Base-by-base conservation (phyloP, 2,888 invertebrate genomes). In the Frankliniella fusca region DNA sequence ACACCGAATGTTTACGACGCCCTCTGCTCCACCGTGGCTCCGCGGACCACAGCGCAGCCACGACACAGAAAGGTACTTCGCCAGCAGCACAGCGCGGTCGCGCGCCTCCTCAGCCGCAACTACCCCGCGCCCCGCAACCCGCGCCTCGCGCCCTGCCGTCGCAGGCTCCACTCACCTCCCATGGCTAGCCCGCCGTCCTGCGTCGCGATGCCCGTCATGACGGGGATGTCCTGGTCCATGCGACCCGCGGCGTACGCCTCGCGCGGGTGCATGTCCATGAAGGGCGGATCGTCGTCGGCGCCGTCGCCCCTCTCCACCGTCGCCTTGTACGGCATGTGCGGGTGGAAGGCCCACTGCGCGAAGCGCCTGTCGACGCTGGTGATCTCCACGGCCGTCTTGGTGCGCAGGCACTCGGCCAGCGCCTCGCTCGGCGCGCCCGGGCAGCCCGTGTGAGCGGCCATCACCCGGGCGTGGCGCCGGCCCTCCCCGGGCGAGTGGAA, bases 211-310 rank as follows among this genome's bases (percentile, higher is more conserved):
- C 70, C 70, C 70, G 70, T 76, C 27, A 76, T 23, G 70, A 76
- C n/a, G 27, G 70, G 70, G 23, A 76, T 27, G 23, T 76, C 27
- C 27, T 27, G 9, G 70, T 27, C 23, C 23, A 23, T 9, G 70
- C 23, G 11, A 27, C 27, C 70, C 23, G 9, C 27, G 70, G 23
- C 70, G 70, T 76, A 76, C 70, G 70, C 70, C 23, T 76, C 23
- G 10, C 70, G 70, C 11, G 70, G 70, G 70, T 76, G 70, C 70
- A 76, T 10, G 70, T 76, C 70, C 70, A 76, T 76, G 27, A 76
- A 76, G 23, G 70, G 61, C 61, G 38, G 38, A 38, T 38, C 38
- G 38, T 38, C 54, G 12, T 20, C 54, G 18, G 27, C 70, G 27
- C 12, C 23, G 70, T 10, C 27, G 70, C 27, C 70, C 9, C 23